phyloP scores from a whole-genome alignment of 1,140 invertebrate species.

The Atta colombica region DNA sequence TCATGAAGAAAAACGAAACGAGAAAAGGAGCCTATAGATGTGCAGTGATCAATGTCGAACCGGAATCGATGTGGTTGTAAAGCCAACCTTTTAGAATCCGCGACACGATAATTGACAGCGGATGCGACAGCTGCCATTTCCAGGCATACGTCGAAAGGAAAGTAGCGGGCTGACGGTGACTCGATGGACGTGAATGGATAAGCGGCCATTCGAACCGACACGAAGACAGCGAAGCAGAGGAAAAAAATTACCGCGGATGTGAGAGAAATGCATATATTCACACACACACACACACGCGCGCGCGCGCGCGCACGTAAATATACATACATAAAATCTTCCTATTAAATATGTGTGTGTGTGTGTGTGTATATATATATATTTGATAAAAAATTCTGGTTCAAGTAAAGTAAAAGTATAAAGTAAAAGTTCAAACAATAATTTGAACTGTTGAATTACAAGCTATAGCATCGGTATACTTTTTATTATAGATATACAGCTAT shows the following conservation, averaged over 20 bases:
- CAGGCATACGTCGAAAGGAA: slow-evolving; percentile 69
- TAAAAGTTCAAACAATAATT: neutral
- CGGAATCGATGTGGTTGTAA: slow-evolving; percentile 58
- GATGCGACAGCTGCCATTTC: slow-evolving; percentile 65
- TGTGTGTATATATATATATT: neutral
- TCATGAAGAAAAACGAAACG: slow-evolving; percentile 23
- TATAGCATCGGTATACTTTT: too few species aligned
- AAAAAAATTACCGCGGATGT: slow-evolving; percentile 45
- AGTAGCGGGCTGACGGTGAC: slow-evolving; percentile 70
- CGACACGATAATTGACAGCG: slow-evolving; percentile 64
- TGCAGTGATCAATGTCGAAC: slow-evolving; percentile 53
- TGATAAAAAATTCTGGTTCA: neutral
- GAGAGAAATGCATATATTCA: neutral
- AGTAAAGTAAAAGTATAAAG: neutral
- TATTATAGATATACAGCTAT: too few species aligned
- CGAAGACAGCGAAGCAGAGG: slow-evolving; percentile 52
- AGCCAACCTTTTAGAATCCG: slow-evolving; percentile 63
- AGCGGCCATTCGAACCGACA: slow-evolving; percentile 69
- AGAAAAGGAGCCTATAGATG: slow-evolving; percentile 58
- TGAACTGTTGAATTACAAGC: neutral
- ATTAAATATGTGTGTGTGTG: too few species aligned
- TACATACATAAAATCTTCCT: neutral
- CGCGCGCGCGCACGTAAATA: too few species aligned
- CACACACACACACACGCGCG: too few species aligned
- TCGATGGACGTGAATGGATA: slow-evolving; percentile 74